Base-by-base conservation (phyloP, 2,888 invertebrate genomes). In the Allygus modestus region DNA sequence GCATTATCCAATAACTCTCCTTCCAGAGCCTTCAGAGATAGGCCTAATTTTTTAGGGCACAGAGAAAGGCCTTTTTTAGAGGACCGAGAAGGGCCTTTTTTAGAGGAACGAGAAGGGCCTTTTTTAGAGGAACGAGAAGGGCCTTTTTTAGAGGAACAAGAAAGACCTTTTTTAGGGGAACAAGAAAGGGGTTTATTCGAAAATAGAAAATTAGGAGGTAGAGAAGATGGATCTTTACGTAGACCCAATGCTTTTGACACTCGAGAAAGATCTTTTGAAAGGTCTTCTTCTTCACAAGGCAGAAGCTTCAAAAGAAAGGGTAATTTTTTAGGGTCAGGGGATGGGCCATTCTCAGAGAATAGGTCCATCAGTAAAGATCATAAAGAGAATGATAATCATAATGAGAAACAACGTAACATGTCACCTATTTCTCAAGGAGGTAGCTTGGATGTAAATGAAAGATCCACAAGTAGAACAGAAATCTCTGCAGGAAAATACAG, bases 321-420 rank as follows among this genome's bases (percentile, higher is more conserved):
- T 58, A 1, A 58, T 58, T 58, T 58, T 58, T 58, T 58, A 58
- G 58, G 23, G 58, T 11, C 20, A 20, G 58, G 58, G 17, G 58
- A 58, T 23, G 58, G 58, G 58, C 58, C 58, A 58, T 58, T 58
- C 58, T 9, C 58, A 7, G 58, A 58, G 58, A 58, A 58, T 58
- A 58, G 58, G 58, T 58, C 58, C 58, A 23, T 58, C 58, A 17
- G 46, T 46, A 46, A 46, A 46, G 17, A 46, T 46, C 7, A 46
- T 12, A 46, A 17, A 46, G n/a, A 37, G 37, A 9, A 7, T 37
- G 37, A 46, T 46, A 12, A 9, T 46, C 15, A 17, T 17, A 46
- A 17, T 17, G 46, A 46, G 11, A 46, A 46, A 9, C 37, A 9
- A 37, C 37, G 9, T 37, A 37, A 9, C 37, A 37, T 37, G 37